phyloP scores from a whole-genome alignment of 2,797 vertebrate species.

The Bucorvus abyssinicus region DNA sequence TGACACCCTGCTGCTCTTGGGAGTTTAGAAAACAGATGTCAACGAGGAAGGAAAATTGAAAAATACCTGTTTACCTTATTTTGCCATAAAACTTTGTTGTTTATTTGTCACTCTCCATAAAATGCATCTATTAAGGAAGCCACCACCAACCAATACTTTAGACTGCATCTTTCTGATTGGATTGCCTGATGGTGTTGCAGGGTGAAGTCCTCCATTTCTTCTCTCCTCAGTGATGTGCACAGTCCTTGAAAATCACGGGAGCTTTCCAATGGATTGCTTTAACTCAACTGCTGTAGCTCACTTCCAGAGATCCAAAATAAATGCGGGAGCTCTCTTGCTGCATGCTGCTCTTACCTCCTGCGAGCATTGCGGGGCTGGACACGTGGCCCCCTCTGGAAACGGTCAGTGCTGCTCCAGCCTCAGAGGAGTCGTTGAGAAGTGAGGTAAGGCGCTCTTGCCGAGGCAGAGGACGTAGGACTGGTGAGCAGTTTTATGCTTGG shows the following conservation, averaged over 20 bases:
- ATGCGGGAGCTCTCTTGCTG: neutral
- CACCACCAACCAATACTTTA: neutral
- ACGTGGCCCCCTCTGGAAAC: neutral
- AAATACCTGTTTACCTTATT: neutral
- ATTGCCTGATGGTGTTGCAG: neutral
- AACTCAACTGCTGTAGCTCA: neutral
- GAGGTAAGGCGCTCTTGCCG: conserved; percentile 5
- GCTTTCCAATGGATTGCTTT: neutral
- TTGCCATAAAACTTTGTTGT: neutral
- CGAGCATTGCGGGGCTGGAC: neutral
- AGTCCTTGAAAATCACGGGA: neutral
- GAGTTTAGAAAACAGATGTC: neutral
- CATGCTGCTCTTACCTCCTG: neutral
- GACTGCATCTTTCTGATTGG: neutral
- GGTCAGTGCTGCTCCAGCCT: neutral
- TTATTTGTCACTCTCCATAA: neutral
- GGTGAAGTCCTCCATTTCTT: neutral
- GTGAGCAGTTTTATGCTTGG: conserved; percentile 5
- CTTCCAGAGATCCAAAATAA: conserved; percentile 13
- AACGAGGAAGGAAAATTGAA: neutral
- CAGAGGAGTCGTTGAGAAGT: conserved; percentile 38
- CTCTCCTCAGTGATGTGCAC: neutral
- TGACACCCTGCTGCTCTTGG: neutral
- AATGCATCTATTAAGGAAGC: neutral
- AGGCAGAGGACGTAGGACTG: neutral